Evolutionary conservation across 92 coral and sea anemone genomes (phyloP).

Genomic region (Pocillopora grandis): DNA sequence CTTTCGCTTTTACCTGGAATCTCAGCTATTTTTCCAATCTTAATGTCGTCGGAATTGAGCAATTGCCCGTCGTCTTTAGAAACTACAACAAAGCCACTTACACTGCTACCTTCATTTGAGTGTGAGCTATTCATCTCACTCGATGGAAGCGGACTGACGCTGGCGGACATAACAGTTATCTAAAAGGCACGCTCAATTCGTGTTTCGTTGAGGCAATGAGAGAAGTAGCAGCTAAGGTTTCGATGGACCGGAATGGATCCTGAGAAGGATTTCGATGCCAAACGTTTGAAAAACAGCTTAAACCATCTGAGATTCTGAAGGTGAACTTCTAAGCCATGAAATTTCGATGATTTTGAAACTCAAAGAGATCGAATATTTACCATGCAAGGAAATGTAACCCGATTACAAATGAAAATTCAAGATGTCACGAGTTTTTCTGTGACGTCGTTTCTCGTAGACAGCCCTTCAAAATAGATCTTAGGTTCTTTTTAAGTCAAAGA

Average conservation of each 20-base stretch:
- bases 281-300: neutral
- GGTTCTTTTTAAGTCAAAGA: no score
- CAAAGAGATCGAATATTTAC: neutral
- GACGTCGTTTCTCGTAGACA: no score
- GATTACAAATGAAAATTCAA: no score
- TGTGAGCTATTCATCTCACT: slow-evolving; percentile 20
- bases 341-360: neutral
- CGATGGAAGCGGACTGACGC: slow-evolving; percentile 10
- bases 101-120: slow-evolving; percentile 19
- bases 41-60: neutral
- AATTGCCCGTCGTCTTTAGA: slow-evolving; percentile 3
- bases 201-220: neutral
- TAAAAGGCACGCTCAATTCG: neutral
- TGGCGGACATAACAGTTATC: neutral
- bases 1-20: slow-evolving; percentile 10
- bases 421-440: no score
- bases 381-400: neutral
- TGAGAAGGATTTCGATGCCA: no score
- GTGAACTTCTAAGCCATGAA: neutral
- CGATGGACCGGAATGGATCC: no score
- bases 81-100: slow-evolving; percentile 13
- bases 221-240: no score
- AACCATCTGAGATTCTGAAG: neutral
- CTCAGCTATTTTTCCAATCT: neutral
- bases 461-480: no score